Evolutionary conservation across 2,113 vertebrate species (phyloP), one percentile per base, ranked within the genome.

Genomic region (Carollia perspicillata): DNA sequence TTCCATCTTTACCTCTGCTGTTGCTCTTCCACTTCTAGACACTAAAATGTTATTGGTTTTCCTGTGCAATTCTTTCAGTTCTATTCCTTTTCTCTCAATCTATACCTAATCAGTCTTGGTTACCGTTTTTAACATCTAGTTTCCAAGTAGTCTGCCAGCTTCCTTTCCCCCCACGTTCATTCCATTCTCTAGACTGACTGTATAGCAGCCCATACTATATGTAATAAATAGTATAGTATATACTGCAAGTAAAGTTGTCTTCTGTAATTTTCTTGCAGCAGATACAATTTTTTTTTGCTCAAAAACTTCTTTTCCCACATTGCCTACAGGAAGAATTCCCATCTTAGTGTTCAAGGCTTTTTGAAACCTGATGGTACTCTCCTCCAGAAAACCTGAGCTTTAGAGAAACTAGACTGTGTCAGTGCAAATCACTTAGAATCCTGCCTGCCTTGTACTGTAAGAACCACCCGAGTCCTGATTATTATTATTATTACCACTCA

Each of bases 91-190:
- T 69, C 37, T 80, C 66, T 42, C 37, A 68, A 37, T 79, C 49
- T 8, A 40, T 35, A 78, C 47, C 65, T 72, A 90, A 75, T 66
- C 69, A 44, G 47, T 66, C 66, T 83, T 78, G 37, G 51, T 95
- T 33, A 80, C 44, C 23, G 35, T 65, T 93, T 96, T 83, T 85
- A 95, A 95, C 74, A 72, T 81, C 14, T 28, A 80, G 58, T 92
- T 92, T 94, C 35, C 20, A 63, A 55, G n/a, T 55, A 90, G 77
- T 86, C 33, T 93, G 13, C 65, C 8, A 74, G 30, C 40, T 87
- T 84, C n/a, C 79, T 91, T 80, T 49, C 30, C 65, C 53, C 26
- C 55, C 53, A 6, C 63, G 10, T 84, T 95, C 14, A 63, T 93
- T 88, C 30, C 47, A 72, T 83, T 84, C 55, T 71, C 74, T 49